Conservation (phyloP, 2,888 invertebrate genomes). For the Drosophila basisetae region DNA sequence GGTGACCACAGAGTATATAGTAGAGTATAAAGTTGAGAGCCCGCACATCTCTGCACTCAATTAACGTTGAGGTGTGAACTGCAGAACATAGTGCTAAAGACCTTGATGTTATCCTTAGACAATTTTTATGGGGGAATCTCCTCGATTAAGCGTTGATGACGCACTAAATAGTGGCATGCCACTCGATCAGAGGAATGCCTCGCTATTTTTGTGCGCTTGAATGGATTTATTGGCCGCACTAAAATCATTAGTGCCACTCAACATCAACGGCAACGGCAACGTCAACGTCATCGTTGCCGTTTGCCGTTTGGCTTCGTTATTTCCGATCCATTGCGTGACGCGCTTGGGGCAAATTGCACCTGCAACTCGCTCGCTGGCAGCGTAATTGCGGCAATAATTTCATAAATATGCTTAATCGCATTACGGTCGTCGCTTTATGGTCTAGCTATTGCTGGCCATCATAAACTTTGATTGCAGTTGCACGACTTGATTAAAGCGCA, state of each 20-base stretch:
- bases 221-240: conserved; percentile 81
- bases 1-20: not conserved
- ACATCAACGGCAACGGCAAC: conserved; percentile 16
- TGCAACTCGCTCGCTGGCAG: conserved; percentile 26
- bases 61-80: conserved; percentile 72
- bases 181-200: conserved; percentile 50
- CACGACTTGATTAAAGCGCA: conserved; percentile 64
- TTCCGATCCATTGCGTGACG: conserved; percentile 56
- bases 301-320: conserved; percentile 4
- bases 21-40: too few relatives aligned
- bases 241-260: conserved; percentile 81
- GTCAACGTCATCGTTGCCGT: conserved; percentile 3
- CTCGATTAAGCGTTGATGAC: conserved; percentile 66
- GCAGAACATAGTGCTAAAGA: conserved; percentile 49
- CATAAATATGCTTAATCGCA: conserved; percentile 72
- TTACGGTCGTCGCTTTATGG: conserved; percentile 51
- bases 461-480: conserved; percentile 52
- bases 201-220: conserved; percentile 52
- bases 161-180: conserved; percentile 61
- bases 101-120: conserved; percentile 37
- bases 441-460: conserved; percentile 24
- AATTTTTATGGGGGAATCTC: conserved; percentile 63
- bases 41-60: conserved; percentile 39
- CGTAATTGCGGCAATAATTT: conserved; percentile 73
- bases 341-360: conserved; percentile 24